Percentiles rank a stretch among this genome's conserved stretches.
Conservation (phyloP, 2,113 vertebrate species). For the Spea multiplicata region DNA sequence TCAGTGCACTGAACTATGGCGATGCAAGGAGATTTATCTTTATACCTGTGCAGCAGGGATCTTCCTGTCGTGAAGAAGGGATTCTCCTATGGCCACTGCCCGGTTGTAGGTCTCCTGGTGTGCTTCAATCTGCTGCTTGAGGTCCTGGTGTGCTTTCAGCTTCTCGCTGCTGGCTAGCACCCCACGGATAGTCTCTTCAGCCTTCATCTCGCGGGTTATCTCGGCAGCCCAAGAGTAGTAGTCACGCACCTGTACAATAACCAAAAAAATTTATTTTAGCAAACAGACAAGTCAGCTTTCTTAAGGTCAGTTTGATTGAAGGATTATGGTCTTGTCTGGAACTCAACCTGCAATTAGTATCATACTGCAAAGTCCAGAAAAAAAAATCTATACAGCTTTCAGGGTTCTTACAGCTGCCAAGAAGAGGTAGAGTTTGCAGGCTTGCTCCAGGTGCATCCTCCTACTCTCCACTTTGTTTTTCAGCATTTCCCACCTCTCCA, state of each 20-base stretch:
- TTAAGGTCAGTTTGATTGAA: not conserved
- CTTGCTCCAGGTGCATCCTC: slow-evolving; percentile 65
- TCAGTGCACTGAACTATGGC: no score
- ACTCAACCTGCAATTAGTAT: not conserved
- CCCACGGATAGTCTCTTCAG: slow-evolving; percentile 71
- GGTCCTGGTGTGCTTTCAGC: slow-evolving; percentile 72
- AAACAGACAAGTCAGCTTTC: not conserved
- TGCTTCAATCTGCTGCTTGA: slow-evolving; percentile 76
- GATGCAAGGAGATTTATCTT: no score
- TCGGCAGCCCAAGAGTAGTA: slow-evolving; percentile 76
- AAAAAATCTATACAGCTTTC: no score
- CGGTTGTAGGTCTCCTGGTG: slow-evolving; percentile 65
- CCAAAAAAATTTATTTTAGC: no score
- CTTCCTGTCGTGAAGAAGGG: slow-evolving; percentile 60
- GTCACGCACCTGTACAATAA: slow-evolving; percentile 64
- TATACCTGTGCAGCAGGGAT: slow-evolving; percentile 65
- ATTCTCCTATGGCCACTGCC: slow-evolving; percentile 66
- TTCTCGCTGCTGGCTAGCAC: slow-evolving; percentile 65
- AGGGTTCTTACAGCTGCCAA: slow-evolving; percentile 64
- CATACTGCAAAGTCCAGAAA: no score
- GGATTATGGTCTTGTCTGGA: no score
- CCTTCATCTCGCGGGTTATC: slow-evolving; percentile 67
- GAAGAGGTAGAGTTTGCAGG: slow-evolving; percentile 68
- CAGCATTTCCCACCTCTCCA: slow-evolving; percentile 74
- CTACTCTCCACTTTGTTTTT: slow-evolving; percentile 60